phyloP scores from a whole-genome alignment of 2,888 invertebrate genomes.

The Girardia tigrina region DNA sequence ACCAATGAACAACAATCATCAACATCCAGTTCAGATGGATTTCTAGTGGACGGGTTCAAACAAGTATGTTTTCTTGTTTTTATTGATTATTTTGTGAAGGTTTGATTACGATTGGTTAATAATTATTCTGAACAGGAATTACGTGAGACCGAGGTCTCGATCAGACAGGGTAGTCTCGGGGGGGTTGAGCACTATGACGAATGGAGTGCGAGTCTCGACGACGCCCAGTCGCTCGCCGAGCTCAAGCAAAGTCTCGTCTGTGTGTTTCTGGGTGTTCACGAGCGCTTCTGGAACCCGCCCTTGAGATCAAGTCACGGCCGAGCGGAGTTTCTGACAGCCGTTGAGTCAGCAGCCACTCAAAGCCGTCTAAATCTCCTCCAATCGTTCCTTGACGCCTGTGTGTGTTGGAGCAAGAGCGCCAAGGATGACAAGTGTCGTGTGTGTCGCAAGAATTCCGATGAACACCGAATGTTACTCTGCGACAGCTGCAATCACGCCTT shows the following conservation, averaged over 20 bases:
- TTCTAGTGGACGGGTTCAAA: slow-evolving; percentile 6
- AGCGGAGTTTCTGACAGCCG: slow-evolving; percentile 38
- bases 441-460: slow-evolving; percentile 47
- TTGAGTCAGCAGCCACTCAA: slow-evolving; percentile 43
- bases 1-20: neutral
- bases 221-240: slow-evolving; percentile 41
- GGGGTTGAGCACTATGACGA: slow-evolving; percentile 44
- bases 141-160: slow-evolving; percentile 43
- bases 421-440: slow-evolving; percentile 51
- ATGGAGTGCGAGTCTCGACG: slow-evolving; percentile 43
- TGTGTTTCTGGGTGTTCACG: slow-evolving; percentile 5
- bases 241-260: neutral
- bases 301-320: neutral
- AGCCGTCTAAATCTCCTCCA: slow-evolving; percentile 48
- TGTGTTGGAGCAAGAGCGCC: slow-evolving; percentile 51
- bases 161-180: slow-evolving; percentile 49
- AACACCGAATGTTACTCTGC: slow-evolving; percentile 39
- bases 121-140: no score
- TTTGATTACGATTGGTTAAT: no score
- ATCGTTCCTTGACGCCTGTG: slow-evolving; percentile 48
- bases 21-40: neutral
- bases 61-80: no score
- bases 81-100: no score
- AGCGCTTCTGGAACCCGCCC: neutral
- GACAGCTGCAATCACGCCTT: slow-evolving; percentile 39